Base-by-base conservation (phyloP, 2,888 invertebrate species). In the Glyphotaelius pellucidus region DNA sequence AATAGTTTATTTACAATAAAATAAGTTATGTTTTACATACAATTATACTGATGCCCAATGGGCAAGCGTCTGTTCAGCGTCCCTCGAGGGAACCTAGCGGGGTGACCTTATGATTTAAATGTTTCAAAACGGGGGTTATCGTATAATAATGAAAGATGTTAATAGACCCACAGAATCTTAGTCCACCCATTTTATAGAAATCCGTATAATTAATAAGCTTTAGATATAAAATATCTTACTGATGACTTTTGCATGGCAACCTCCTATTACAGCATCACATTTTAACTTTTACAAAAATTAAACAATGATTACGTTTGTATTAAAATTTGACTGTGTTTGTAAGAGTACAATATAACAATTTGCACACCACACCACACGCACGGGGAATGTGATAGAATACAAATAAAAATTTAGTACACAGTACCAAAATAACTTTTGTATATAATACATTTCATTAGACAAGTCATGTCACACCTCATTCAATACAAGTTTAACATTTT, bases 351-450 rank as follows among this genome's bases (percentile, higher is more conserved):
- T 89, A 93, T 91, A 91, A 92, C 91, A 91, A 80, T 87, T 89
- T 92, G 91, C 88, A 92, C 92, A 90, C 87, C 86, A 85, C 89
- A 89, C 88, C 88, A 42, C 92, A 93, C 92, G 67, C 86, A 85
- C n/a, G 91, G 91, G 93, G 92, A 93, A 92, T 93, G 93, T 93
- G 92, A 90, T 86, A 92, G 91, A 91, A 93, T 92, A 93, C 92
- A 93, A 93, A 91, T 92, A 90, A 89, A 91, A 93, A 90, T 92
- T 92, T 92, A 92, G 93, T 93, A 93, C 93, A 93, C 92, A 91
- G 93, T 93, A 93, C 93, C 92, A 93, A 93, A 93, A 91, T 67
- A 92, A 92, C 87, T 92, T 90, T 92, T 92, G 93, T 92, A 93
- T 93, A 92, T 93, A 93, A 93, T 93, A 92, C 92, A 93, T 92